These are phyloP conservation scores for Polia nebulosa DNA, from an alignment of 2,888 invertebrate genomes.

Conservation along the genomic window DNA sequence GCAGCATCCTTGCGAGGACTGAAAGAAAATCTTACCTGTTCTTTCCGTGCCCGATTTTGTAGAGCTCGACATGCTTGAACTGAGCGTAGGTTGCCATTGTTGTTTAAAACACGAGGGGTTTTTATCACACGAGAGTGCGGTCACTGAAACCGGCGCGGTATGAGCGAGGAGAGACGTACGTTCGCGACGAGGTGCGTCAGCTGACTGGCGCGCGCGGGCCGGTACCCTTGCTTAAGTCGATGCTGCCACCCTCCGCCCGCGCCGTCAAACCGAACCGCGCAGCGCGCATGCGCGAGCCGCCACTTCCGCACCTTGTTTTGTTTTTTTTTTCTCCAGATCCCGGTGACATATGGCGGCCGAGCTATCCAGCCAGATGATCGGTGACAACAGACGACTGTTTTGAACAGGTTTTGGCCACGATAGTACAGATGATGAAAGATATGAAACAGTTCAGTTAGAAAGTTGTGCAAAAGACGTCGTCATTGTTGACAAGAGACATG, in stretches of 20 bases:
- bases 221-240: conserved; percentile 88
- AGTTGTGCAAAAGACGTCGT: conserved; percentile 50
- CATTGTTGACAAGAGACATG: conserved; percentile 52
- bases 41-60: conserved; percentile 98
- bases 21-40: conserved; percentile 93
- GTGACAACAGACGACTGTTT: conserved; percentile 60
- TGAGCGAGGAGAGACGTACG: conserved; percentile 73
- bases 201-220: conserved; percentile 89
- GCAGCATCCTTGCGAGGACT: conserved; percentile 76
- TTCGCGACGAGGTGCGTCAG: conserved; percentile 82
- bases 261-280: conserved; percentile 81
- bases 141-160: conserved; percentile 76
- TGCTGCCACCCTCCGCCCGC: conserved; percentile 88
- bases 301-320: conserved; percentile 78
- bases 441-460: conserved; percentile 55
- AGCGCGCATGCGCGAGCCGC: conserved; percentile 76
- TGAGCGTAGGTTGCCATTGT: conserved; percentile 97
- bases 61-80: conserved; percentile 98
- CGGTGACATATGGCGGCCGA: conserved; percentile 62
- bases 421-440: conserved; percentile 60
- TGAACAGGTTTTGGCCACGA: conserved; percentile 62
- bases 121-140: conserved; percentile 76
- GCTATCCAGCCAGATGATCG: conserved; percentile 58
- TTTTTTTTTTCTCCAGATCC: conserved; percentile 71
- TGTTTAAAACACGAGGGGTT: conserved; percentile 71